Evolutionary conservation across 2,888 invertebrate species (phyloP), one percentile per base, ranked within the genome.

Genomic region (Steinernema carpocapsae): DNA sequence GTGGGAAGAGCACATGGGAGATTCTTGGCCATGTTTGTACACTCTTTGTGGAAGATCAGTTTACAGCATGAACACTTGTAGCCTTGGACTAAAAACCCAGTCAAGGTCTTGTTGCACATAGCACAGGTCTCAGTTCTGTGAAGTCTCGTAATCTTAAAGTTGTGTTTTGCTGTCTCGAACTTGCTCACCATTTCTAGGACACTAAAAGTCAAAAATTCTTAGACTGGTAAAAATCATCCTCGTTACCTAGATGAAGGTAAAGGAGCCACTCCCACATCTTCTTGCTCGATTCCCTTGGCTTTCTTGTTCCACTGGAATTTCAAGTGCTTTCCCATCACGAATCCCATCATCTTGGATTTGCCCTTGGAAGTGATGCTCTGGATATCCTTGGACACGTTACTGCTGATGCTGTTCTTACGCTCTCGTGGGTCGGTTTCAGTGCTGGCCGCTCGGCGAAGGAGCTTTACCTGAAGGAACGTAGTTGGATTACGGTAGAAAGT

Each of bases 31-130:
- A 93, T 93, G 88, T 93, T 93, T 77, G 93, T 93, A 86, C 94
- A 94, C 87, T 94, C 94, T 0, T 93, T 93, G 88, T 95, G 94
- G 88, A 94, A 94, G 0, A 93, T 90, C 84, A 93, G 92, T 88
- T 94, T 93, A 88, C 94, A 95, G 84, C 85, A 78, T 64, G 75
- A 76, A 75, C 94, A 94, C 75, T 88, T 88, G 76, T 86, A 88
- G 19, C 89, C 89, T 71, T 88, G 88, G 45, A 87, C 84, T 75
- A 89, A 88, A 29, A 94, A 92, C 29, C 93, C 92, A n/a, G 80
- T 79, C 91, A 94, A 92, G 77, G 92, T 91, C 84, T 92, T 92
- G 82, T 92, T 92, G 87, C 94, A 94, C 87, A 92, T 92, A 14
- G 92, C 92, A 88, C 94, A 94, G 76, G 92, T 91, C 86, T 94